Conservation (phyloP, 2,797 vertebrate species). For the Arctocebus calabarensis region DNA sequence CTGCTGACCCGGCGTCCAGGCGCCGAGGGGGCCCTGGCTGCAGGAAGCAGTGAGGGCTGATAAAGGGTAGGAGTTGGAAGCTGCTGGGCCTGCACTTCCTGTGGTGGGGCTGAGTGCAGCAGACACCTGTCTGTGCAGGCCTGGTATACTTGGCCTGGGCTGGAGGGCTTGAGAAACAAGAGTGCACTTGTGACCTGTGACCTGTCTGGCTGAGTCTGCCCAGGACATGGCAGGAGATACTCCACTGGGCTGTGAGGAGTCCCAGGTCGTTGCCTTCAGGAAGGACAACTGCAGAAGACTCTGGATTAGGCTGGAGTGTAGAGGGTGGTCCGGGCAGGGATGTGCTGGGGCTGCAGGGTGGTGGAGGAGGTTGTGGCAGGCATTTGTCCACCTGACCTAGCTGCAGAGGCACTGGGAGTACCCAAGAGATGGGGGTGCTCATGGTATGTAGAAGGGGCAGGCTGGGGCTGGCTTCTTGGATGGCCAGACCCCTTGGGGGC, state of each 20-base stretch:
- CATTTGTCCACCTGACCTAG: neutral
- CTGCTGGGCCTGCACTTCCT: conserved; percentile 27
- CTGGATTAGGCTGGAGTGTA: too few relatives aligned
- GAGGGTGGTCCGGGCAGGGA: neutral
- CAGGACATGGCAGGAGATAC: rapidly evolving
- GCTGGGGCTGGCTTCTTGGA: neutral
- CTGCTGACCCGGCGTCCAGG: neutral
- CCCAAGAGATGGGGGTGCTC: neutral
- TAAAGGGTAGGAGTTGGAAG: conserved; percentile 33
- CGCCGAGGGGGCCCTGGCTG: neutral
- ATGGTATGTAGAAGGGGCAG: neutral
- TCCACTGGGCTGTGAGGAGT: neutral
- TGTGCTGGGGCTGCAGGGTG: neutral
- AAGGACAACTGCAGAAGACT: neutral
- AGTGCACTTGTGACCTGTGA: neutral
- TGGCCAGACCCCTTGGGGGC: neutral
- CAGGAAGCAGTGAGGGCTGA: conserved; percentile 56
- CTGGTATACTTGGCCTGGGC: neutral
- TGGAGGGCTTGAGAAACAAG: neutral
- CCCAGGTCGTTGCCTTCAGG: neutral
- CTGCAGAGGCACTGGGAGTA: rapidly evolving
- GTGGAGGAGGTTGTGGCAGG: rapidly evolving
- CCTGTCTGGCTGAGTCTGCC: neutral
- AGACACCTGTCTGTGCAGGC: neutral
- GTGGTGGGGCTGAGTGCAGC: neutral